phyloP scores from a whole-genome alignment of 2,113 vertebrate genomes.

The Smithornis capensis region DNA sequence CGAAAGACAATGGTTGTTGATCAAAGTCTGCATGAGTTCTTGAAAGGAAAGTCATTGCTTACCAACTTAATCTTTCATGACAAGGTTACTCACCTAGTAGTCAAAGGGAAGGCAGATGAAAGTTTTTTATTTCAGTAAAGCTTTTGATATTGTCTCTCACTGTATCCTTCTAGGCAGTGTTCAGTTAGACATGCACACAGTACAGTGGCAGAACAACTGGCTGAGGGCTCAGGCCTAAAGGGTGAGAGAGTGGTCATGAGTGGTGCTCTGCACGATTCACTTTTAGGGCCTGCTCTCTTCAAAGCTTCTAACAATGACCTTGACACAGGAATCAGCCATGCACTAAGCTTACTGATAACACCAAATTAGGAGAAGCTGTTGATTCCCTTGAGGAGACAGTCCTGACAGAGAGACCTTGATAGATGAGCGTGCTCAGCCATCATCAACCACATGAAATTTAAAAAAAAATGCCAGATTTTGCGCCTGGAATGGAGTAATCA shows the following conservation, averaged over 20 bases:
- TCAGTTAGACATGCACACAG: background rate
- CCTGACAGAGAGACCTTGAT: background rate
- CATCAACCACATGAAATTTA: background rate
- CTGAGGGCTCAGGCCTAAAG: background rate
- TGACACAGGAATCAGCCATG: background rate
- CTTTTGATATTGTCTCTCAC: background rate
- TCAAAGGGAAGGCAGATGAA: background rate
- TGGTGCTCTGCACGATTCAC: background rate
- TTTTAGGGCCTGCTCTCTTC: background rate
- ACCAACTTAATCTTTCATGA: background rate
- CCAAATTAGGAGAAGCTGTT: background rate
- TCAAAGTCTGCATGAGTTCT: background rate
- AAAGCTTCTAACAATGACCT: background rate
- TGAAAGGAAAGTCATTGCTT: background rate
- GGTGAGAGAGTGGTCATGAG: background rate
- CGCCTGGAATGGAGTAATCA: accelerated
- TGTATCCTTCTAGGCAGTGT: background rate
- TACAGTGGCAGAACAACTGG: background rate
- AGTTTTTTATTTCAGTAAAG: background rate
- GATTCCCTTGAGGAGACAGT: background rate
- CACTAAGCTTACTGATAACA: background rate
- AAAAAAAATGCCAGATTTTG: background rate
- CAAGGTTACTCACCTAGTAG: background rate
- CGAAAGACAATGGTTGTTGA: background rate
- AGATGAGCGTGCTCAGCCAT: background rate